Base-by-base conservation (phyloP, 2,888 invertebrate genomes). In the Rhodophaea formosa region DNA sequence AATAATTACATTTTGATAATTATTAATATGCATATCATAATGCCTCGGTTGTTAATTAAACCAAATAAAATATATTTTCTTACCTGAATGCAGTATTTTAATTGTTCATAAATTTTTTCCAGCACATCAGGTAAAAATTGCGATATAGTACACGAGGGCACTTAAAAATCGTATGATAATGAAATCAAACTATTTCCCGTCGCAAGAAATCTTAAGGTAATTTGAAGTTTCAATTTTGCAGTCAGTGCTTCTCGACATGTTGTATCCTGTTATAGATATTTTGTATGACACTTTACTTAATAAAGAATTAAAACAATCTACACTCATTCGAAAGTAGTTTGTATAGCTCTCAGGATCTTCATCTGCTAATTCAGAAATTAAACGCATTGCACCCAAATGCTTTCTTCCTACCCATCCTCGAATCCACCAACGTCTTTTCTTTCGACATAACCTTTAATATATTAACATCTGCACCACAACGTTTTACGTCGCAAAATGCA, bases 391-490 rank as follows among this genome's bases (percentile, higher is more conserved):
- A 59, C 59, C 49, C 51, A 59, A 49, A 59, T 59, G 43, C 54
- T 43, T 59, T 59, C 59, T 59, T 59, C 49, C 32, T 59, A 54
- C n/a, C 59, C 55, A 55, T 49, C 59, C 59, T 56, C 53, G 59
- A 59, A 59, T 59, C 56, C 59, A 59, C 56, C 56, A 59, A 59
- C 53, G 59, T 56, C 59, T 59, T 56, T 56, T 59, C 39, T 56
- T 56, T 56, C 45, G 51, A 53, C 52, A 56, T 56, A 59, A 43
- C 43, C 59, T 55, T 47, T 59, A 51, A 49, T 49, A 29, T 49
- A 30, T 17, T n/a, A 49, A 16, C 46, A 46, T 46, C 46, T 46
- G n/a, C 14, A n/a, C 14, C 8, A 16, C 46, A n/a, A 49, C 49
- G 17, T 49, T 49, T 10, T n/a, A 10, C 14, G 12, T 49, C 7